Percentiles rank a stretch among this genome's conserved stretches.
phyloP scores from a whole-genome alignment of 2,113 vertebrate genomes.

The Cnemophilus loriae region DNA sequence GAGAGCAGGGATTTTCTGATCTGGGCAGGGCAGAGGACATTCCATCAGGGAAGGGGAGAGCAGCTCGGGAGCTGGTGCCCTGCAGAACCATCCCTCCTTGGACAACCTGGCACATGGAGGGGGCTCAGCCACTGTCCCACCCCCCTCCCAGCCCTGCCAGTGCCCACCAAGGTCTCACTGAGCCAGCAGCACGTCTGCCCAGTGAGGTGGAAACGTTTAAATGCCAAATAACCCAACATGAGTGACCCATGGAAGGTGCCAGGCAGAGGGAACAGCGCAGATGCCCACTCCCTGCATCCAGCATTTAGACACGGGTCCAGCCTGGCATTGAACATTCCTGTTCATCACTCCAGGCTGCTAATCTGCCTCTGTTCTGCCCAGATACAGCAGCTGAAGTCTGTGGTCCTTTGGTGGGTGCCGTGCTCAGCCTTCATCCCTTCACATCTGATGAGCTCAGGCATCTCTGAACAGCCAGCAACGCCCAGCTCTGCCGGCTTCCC shows the following conservation, averaged over 20 bases:
- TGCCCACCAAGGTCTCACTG: not conserved
- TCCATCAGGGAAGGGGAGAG: not conserved
- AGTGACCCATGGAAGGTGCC: not conserved
- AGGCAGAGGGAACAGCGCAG: not conserved
- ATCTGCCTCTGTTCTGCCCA: not conserved
- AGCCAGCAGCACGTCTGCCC: not conserved
- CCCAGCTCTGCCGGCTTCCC: not conserved
- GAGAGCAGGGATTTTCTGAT: not conserved
- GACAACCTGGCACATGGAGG: not conserved
- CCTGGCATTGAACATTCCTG: not conserved
- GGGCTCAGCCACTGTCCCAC: not conserved
- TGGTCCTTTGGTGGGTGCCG: not conserved
- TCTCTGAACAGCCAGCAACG: not conserved
- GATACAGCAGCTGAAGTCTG: not conserved
- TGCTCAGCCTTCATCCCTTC: not conserved
- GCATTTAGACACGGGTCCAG: not conserved
- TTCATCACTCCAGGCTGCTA: not conserved
- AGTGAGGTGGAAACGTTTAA: not conserved
- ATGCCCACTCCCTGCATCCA: not conserved
- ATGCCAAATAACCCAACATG: not conserved
- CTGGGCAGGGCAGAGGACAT: not conserved
- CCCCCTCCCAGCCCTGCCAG: not conserved
- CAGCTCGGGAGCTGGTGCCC: not conserved
- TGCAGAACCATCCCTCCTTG: not conserved
- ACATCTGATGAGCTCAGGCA: not conserved